Evolutionary conservation across 2,888 invertebrate genomes (phyloP).

Genomic region (Stenichneumon culpator): DNA sequence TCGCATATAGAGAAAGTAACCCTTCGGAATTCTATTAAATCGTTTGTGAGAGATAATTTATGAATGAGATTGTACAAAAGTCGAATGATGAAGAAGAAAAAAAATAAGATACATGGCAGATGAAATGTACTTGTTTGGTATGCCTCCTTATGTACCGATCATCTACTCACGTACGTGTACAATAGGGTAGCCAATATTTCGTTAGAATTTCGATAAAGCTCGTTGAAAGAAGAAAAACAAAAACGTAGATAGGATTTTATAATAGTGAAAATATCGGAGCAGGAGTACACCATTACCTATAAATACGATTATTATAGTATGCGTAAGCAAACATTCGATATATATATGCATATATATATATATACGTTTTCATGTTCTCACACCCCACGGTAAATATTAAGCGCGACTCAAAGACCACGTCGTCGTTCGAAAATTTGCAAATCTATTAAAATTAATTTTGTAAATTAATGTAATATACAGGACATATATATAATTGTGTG

Average conservation of each 20-base stretch:
- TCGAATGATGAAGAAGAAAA: constrained; percentile 35
- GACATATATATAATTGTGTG: constrained; percentile 80
- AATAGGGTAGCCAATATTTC: constrained; percentile 62
- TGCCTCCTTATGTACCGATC: constrained; percentile 23
- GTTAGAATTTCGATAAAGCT: constrained; percentile 58
- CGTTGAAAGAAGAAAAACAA: constrained; percentile 34
- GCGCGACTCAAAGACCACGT: constrained; percentile 16
- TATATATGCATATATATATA: constrained; percentile 29
- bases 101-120: constrained; percentile 10
- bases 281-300: constrained; percentile 68
- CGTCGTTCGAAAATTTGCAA: constrained; percentile 45
- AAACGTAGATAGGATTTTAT: constrained; percentile 72
- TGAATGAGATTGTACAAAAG: constrained; percentile 64
- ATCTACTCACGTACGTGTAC: constrained; percentile 41
- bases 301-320: constrained; percentile 46
- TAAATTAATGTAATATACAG: constrained; percentile 81
- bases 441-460: constrained; percentile 79
- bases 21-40: constrained; percentile 38
- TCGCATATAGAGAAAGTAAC: constrained; percentile 17
- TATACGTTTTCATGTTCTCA: constrained; percentile 62
- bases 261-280: constrained; percentile 66
- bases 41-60: constrained; percentile 52
- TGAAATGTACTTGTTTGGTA: constrained; percentile 32
- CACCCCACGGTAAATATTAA: constrained; percentile 55
- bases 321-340: constrained; percentile 52